Base-by-base conservation (phyloP, 64 coral and sea anemone species). In the Astreopora myriophthalma region DNA sequence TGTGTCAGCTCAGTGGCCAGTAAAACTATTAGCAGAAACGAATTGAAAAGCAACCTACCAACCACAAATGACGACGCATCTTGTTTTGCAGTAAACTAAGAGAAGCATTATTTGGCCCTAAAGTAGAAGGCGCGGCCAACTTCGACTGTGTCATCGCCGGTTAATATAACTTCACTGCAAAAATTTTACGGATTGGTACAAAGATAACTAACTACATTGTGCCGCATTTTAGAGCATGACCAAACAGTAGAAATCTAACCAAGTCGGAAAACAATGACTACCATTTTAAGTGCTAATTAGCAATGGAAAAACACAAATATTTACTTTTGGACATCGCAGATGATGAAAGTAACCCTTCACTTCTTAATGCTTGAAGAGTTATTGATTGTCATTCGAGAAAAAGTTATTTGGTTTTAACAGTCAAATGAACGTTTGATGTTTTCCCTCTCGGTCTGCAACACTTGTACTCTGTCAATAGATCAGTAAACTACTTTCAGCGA, bases 271-370 rank as follows among this genome's bases (percentile, higher is more conserved):
- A 1, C 33, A 16, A 13, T 39, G 57, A 83, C 65, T 83, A 64
- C 20, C 79, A 83, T 83, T 64, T 83, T 25, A 83, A 63, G 6
- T 37, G 79, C 65, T 83, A 83, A 83, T 83, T 83, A 65, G 17
- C 57, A 83, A 20, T 83, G 20, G 10, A 83, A 32, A 83, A 82
- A 39, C 79, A 23, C 79, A 83, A 83, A 83, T 65, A 83, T 83
- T 83, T 63, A 83, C 79, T 64, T 35, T 64, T 35, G 16, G 23
- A 10, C 8, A 25, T 0, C 42, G 0, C 26, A 12, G 20, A 24
- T 38, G 12, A 64, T 65, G 79, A 83, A 83, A 64, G 22, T 13
- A 80, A 32, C 5, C 1, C 28, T 60, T 32, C 17, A n/a, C 28
- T 51, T 78, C 1, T 57, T 60, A 63, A 83, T 83, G 55, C 35